Evolutionary conservation across 1,140 invertebrate genomes (phyloP).

Genomic region (Thaumatotibia leucotreta): DNA sequence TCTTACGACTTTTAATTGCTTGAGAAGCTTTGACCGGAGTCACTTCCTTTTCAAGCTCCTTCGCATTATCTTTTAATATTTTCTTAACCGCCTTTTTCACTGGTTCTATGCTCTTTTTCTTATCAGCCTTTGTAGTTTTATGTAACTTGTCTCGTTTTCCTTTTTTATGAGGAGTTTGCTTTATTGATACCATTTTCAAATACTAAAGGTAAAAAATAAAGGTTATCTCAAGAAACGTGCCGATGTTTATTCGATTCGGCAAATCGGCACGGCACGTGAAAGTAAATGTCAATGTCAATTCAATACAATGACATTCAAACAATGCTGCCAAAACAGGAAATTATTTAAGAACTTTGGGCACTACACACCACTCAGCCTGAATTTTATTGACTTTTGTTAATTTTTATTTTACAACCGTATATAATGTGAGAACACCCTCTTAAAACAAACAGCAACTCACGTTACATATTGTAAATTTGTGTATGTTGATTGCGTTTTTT

Average conservation of each 20-base stretch:
- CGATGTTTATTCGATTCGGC: background rate
- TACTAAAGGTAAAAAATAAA: background rate
- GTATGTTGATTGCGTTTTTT: too few species aligned
- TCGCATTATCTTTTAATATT: background rate
- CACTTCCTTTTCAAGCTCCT: background rate
- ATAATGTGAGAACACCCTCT: too few species aligned
- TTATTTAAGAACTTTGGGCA: background rate
- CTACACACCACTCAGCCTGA: background rate
- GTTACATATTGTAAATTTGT: too few species aligned
- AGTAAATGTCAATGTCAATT: background rate
- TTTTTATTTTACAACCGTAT: too few species aligned
- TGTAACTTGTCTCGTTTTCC: background rate
- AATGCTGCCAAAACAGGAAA: background rate
- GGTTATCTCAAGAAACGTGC: background rate
- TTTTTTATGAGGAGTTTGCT: background rate
- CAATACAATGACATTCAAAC: background rate
- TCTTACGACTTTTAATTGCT: conserved; percentile 22
- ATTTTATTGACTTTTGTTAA: background rate
- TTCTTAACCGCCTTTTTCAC: background rate
- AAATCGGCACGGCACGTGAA: background rate
- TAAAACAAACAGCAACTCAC: too few species aligned
- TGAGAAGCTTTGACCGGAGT: background rate
- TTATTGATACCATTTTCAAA: background rate
- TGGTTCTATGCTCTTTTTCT: background rate
- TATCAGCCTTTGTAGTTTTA: background rate